These are phyloP conservation scores for Acinonyx jubatus DNA, from an alignment of 2,113 vertebrate genomes.

Conservation along the genomic window DNA sequence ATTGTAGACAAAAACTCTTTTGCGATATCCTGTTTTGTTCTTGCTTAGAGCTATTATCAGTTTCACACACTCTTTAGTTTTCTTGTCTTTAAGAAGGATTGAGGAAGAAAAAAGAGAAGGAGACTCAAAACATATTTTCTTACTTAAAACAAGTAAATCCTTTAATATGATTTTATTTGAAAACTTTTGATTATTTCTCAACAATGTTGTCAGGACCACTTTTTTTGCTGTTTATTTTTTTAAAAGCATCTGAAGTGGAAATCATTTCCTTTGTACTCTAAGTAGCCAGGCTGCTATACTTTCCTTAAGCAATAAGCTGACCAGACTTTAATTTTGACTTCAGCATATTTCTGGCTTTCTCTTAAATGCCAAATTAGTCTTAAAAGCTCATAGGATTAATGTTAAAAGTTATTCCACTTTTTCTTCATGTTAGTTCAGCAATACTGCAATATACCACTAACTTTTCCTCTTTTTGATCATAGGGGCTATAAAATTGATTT, in stretches of 20 bases:
- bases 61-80: slow-evolving; percentile 56
- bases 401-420: not conserved
- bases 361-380: slow-evolving; percentile 4
- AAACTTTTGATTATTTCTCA: not conserved
- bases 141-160: not conserved
- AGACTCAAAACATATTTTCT: slow-evolving; percentile 38
- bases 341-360: not conserved
- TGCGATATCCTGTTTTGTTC: slow-evolving; percentile 42
- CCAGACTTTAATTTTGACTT: not conserved
- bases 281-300: not conserved
- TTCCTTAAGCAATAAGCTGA: not conserved
- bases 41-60: slow-evolving; percentile 22
- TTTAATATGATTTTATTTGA: slow-evolving; percentile 58
- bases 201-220: not conserved
- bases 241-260: slow-evolving; percentile 7
- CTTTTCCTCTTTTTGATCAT: not conserved
- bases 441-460: not conserved
- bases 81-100: slow-evolving; percentile 44
- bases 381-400: not conserved
- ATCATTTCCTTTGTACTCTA: slow-evolving; percentile 10
- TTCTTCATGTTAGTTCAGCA: not conserved
- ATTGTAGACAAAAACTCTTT: slow-evolving; percentile 44
- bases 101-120: slow-evolving; percentile 25
- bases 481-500: not conserved
- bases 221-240: not conserved